phyloP scores from a whole-genome alignment of 37 sponge, comb jelly and placozoan genomes.

The Cladorhizidae sp. region DNA sequence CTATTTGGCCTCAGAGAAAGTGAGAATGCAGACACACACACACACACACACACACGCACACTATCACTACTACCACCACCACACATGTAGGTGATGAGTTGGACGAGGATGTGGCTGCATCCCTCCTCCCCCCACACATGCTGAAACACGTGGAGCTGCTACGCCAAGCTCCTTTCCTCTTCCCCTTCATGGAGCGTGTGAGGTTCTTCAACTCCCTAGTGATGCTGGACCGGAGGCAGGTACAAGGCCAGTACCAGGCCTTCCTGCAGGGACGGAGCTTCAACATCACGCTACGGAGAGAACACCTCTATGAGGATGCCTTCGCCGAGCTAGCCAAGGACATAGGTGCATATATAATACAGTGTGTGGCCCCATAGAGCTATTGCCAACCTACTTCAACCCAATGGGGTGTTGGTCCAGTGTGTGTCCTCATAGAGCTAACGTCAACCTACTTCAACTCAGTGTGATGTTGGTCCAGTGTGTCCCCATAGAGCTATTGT shows the following conservation, averaged over 20 bases:
- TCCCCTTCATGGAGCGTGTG: conserved; percentile 76
- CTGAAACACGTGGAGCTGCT: conserved; percentile 48
- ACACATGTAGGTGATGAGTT: conserved; percentile 7
- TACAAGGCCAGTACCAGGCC: conserved; percentile 49
- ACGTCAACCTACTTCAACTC: too few relatives aligned
- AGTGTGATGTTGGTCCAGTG: too few relatives aligned
- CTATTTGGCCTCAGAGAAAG: conserved; percentile 41
- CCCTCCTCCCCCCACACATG: conserved; percentile 3
- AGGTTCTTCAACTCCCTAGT: conserved; percentile 66
- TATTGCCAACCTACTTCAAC: too few relatives aligned
- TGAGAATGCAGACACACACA: not conserved
- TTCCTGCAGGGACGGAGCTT: conserved; percentile 52
- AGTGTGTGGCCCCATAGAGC: too few relatives aligned
- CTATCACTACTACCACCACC: too few relatives aligned
- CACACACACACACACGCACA: too few relatives aligned
- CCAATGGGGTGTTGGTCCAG: too few relatives aligned
- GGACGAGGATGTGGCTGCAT: not conserved
- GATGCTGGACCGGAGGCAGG: not conserved
- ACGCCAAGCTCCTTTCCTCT: conserved; percentile 73
- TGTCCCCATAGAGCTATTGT: too few relatives aligned
- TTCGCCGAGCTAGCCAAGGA: conserved; percentile 67
- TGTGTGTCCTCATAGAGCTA: too few relatives aligned
- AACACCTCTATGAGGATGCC: conserved; percentile 92
- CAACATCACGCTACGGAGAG: conserved; percentile 56
- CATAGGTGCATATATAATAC: too few relatives aligned